A percentile compares a stretch with the other conserved stretches of the same genome.
These are phyloP conservation scores for Hemicrepidius hirtus DNA, from an alignment of 2,888 invertebrate genomes.

Conservation along the genomic window DNA sequence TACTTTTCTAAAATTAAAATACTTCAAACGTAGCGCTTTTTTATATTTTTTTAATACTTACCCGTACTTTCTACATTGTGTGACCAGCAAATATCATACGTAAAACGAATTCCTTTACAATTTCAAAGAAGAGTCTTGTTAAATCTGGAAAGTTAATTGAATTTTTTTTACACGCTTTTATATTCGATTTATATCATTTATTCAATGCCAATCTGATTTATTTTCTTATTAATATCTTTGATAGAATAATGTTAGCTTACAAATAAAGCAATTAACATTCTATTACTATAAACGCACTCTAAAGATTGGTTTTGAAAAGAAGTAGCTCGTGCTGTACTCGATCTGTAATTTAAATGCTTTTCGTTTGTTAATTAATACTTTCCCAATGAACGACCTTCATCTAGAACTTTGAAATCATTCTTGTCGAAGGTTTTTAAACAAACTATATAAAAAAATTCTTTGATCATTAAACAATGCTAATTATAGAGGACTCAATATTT, in stretches of 20 bases:
- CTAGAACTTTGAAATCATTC: conserved; percentile 23
- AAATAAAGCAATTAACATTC: conserved; percentile 31
- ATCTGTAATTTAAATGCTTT: conserved; percentile 17
- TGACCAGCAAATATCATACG: conserved; percentile 2
- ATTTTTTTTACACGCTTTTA: conserved; percentile 5
- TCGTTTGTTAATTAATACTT: conserved; percentile 26
- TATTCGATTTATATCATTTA: conserved; percentile 1
- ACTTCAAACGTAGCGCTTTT: conserved; percentile 18
- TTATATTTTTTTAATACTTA: background rate
- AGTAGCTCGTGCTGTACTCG: conserved; percentile 15
- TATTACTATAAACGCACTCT: background rate
- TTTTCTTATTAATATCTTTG: conserved; percentile 15
- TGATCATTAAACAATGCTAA: background rate
- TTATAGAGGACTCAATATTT: background rate
- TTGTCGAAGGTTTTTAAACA: background rate
- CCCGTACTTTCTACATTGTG: conserved; percentile 12
- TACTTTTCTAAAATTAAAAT: conserved; percentile 32
- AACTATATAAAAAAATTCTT: background rate
- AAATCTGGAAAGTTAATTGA: background rate
- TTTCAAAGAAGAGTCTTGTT: background rate
- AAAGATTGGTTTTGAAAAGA: background rate
- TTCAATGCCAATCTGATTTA: conserved; percentile 28
- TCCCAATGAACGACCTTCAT: conserved; percentile 20
- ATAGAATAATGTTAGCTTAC: conserved; percentile 5
- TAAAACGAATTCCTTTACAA: background rate